Evolutionary conservation across 2,888 invertebrate species (phyloP), one percentile per base, ranked within the genome.

Genomic region (Idaea dimidiata): DNA sequence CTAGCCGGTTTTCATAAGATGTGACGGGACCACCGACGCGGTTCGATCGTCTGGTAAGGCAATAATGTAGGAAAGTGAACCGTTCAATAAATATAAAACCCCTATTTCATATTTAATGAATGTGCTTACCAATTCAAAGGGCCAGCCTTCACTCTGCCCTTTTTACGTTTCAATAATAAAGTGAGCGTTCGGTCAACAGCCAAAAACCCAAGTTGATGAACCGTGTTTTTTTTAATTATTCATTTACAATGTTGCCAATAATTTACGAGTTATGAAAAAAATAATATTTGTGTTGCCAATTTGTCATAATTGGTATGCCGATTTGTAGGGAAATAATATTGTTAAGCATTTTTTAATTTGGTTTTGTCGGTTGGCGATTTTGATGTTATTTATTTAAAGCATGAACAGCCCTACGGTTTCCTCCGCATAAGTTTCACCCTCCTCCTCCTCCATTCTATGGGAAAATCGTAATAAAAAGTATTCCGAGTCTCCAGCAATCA

Each of bases 111-210:
- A 43, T 43, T 43, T 43, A 7, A 14, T 43, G 14, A 43, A 43
- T 14, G 43, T 43, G 43, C 43, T 43, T 43, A 43, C 10, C 10
- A 43, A 43, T 43, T 43, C 43, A 43, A 43, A 43, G 14, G 43
- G 32, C 10, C 10, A n/a, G n/a, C 32, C 10, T 14, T 33, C 33
- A 10, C 43, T 66, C n/a, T 43, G 58, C 58, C 64, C 66, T 62
- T 67, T 67, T 67, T 67, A 64, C 62, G 64, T 62, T 69, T 71
- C 64, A 67, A 71, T 71, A 71, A 71, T 71, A 71, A 67, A 71
- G 69, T 65, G 65, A 71, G 63, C 62, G 64, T 65, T 66, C 57
- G 66, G 71, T 66, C 71, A 67, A 66, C 69, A 69, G 16, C 56
- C 56, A 17, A 17, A 56, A 56, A 56, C 56, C 17, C 17, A 18